Evolutionary conservation across 2,888 invertebrate genomes (phyloP), one percentile per base, ranked within the genome.

Genomic region (Halictus quadricinctus): DNA sequence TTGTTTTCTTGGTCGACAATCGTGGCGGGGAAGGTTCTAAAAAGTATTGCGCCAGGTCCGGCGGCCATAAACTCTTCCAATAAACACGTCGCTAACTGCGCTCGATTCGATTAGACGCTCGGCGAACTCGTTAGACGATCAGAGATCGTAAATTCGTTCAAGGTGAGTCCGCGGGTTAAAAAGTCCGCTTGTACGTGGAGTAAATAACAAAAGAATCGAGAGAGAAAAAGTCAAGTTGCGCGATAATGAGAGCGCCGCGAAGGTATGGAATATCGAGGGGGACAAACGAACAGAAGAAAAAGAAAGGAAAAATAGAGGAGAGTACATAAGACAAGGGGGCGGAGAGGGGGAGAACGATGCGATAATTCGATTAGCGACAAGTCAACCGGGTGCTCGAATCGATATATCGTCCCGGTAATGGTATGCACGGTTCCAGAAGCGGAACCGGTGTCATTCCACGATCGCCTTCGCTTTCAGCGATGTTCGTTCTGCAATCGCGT

Each of bases 371-470:
- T 93, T 92, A 93, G 84, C 90, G 86, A 87, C 88, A 87, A 91
- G 88, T 90, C 89, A 90, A 90, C 88, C 90, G 87, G 76, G 69
- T 85, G 75, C 81, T 72, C 64, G 78, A 83, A 87, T 85, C 90
- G 88, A 91, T 92, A 91, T 90, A 91, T 91, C 87, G 86, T 92
- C 92, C 54, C 93, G 92, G 93, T 93, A 93, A 93, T 89, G 91
- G 90, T 90, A 91, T 90, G 90, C 90, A 90, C 91, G 91, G 92
- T 93, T 92, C 93, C 89, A 91, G 41, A 92, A 91, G 90, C 89
- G 36, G 90, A 90, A 89, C 88, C 87, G 50, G 50, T 79, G 84
- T 73, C 72, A 70, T 80, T 79, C 77, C 78, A 66, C 80, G 80
- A 81, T 84, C 80, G 77, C 76, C 80, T 76, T 83, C 84, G 86